phyloP scores from a whole-genome alignment of 2,888 invertebrate species.

The Xestia rhomboidea region DNA sequence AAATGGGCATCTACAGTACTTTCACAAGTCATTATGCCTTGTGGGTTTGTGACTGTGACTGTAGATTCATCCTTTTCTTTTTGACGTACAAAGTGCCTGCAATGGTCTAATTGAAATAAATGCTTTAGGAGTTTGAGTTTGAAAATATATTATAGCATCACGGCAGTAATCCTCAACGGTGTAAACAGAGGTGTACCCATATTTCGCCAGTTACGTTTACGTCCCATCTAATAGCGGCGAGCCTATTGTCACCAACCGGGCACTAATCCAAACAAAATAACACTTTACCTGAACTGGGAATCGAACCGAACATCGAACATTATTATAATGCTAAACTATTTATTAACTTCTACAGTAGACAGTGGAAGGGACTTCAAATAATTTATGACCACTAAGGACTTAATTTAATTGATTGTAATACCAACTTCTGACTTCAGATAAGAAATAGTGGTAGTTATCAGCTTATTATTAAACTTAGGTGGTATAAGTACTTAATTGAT shows the following conservation, averaged over 20 bases:
- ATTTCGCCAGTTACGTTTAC: not conserved
- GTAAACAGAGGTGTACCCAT: not conserved
- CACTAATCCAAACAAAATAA: not conserved
- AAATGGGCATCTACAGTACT: not conserved
- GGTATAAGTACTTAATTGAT: not conserved
- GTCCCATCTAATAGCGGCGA: not conserved
- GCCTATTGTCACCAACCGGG: not conserved
- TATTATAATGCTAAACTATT: not conserved
- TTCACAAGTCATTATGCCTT: not conserved
- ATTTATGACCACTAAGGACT: constrained; percentile 11
- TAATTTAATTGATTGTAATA: constrained; percentile 7
- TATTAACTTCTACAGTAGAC: not conserved
- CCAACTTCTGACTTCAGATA: constrained; percentile 11
- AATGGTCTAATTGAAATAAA: not conserved
- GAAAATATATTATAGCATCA: not conserved
- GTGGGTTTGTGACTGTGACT: not conserved
- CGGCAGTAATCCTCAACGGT: not conserved
- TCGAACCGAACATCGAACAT: not conserved
- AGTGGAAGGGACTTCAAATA: not conserved
- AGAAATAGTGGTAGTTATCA: not conserved
- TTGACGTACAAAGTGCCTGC: not conserved
- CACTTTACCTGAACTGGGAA: not conserved
- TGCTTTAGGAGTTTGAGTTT: not conserved
- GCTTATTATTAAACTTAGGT: not conserved
- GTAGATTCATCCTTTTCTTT: not conserved